Conservation (phyloP, 2,113 vertebrate species). For the Nansenia antarctica region DNA sequence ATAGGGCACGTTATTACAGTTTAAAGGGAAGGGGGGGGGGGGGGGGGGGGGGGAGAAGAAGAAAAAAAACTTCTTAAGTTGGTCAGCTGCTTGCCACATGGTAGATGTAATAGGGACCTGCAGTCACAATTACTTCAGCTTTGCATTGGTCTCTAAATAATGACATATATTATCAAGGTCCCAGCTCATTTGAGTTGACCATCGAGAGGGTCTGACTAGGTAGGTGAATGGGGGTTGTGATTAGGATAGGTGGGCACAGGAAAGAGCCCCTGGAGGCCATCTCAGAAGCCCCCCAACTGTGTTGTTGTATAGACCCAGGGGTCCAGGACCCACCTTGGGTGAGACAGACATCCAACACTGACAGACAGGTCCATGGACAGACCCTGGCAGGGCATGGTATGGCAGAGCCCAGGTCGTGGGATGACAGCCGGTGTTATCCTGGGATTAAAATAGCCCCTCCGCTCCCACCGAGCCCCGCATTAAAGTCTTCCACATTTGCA, state of each 20-base stretch:
- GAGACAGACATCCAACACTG: constrained; percentile 1
- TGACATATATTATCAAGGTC: not conserved
- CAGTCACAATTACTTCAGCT: constrained; percentile 91
- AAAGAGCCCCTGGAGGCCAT: not conserved
- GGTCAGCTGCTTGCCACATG: constrained; percentile 99
- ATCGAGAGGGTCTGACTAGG: not conserved
- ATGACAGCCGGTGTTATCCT: constrained; percentile 91
- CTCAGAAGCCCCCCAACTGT: not conserved
- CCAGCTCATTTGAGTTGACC: not conserved
- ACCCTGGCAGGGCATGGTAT: constrained; percentile 27
- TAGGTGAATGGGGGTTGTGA: too few species aligned
- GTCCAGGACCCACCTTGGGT: not conserved
- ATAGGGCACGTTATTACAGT: constrained; percentile 80
- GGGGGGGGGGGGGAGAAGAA: not conserved
- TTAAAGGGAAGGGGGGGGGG: constrained; percentile 60
- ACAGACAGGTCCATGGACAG: constrained; percentile 11
- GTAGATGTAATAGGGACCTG: constrained; percentile 81
- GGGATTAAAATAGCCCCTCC: constrained; percentile 96
- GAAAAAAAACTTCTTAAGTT: constrained; percentile 70
- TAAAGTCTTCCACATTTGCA: constrained; percentile 99
- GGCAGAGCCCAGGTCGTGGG: constrained; percentile 68
- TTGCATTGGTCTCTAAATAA: constrained; percentile 75
- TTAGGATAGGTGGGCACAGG: not conserved
- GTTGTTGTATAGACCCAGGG: too few species aligned
- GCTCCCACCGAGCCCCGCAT: constrained; percentile 72